Evolutionary conservation across 2,113 vertebrate species (phyloP).

Genomic region (Peromyscus californicus): DNA sequence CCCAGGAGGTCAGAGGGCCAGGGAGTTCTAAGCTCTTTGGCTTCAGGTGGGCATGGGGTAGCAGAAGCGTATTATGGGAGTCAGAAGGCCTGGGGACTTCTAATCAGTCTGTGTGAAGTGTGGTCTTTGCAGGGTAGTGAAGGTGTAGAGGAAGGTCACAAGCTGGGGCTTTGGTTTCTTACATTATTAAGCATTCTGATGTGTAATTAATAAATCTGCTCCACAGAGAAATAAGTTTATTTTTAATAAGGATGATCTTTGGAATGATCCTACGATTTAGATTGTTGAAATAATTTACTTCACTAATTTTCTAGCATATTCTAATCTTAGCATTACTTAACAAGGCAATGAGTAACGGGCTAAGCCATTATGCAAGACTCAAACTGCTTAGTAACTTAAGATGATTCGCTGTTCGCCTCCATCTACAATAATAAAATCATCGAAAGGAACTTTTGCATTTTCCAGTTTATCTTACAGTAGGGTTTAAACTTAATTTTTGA

Average conservation of each 20-base stretch:
- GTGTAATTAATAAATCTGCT: conserved; percentile 80
- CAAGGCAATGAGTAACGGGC: conserved; percentile 29
- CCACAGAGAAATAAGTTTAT: conserved; percentile 69
- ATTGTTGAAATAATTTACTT: conserved; percentile 41
- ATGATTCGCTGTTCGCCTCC: neutral
- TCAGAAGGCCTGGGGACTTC: neutral
- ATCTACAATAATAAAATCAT: conserved; percentile 46
- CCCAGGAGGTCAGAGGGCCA: no score
- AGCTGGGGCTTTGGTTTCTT: conserved; percentile 85
- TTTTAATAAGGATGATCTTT: conserved; percentile 62
- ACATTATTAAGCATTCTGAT: conserved; percentile 82
- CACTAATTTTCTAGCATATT: conserved; percentile 45
- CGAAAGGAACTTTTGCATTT: conserved; percentile 29
- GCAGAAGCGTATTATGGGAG: neutral
- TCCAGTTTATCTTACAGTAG: conserved; percentile 16
- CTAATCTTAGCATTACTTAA: conserved; percentile 14
- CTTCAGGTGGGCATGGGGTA: neutral
- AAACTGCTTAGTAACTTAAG: conserved; percentile 17
- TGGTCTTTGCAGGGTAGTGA: neutral
- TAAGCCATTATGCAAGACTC: conserved; percentile 29
- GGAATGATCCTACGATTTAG: neutral
- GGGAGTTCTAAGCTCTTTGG: neutral
- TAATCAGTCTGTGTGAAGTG: neutral
- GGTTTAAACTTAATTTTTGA: neutral
- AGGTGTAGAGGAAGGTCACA: conserved; percentile 53